Conservation (phyloP, 2,888 invertebrate genomes). For the Lasioglossum leucozonium region DNA sequence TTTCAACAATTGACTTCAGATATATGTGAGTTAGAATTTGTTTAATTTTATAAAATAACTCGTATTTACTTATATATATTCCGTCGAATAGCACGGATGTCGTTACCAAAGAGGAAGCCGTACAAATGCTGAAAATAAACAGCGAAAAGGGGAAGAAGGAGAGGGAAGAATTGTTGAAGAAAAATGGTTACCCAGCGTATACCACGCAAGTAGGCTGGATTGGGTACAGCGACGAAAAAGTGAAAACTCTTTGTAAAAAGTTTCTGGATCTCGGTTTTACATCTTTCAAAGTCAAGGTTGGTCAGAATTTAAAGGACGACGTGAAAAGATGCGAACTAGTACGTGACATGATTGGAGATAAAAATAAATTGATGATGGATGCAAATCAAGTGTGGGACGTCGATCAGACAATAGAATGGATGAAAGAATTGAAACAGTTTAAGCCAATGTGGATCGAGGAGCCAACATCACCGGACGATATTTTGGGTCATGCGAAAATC, state of each 20-base stretch:
- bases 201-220: constrained; percentile 96
- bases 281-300: constrained; percentile 96
- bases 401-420: constrained; percentile 92
- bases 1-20: constrained; percentile 95
- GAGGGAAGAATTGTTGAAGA: constrained; percentile 87
- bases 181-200: constrained; percentile 93
- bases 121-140: constrained; percentile 88
- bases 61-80: background rate
- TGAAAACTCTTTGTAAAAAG: constrained; percentile 89
- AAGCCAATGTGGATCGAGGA: constrained; percentile 96
- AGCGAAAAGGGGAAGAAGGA: constrained; percentile 87
- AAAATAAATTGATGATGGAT: constrained; percentile 93
- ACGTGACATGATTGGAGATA: constrained; percentile 90
- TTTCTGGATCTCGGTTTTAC: constrained; percentile 91
- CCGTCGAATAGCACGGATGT: constrained; percentile 91
- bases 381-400: constrained; percentile 97
- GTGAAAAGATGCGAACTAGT: constrained; percentile 90
- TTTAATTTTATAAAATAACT: background rate
- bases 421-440: constrained; percentile 90
- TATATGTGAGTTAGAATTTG: constrained; percentile 85
- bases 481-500: constrained; percentile 93
- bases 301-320: constrained; percentile 91
- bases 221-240: constrained; percentile 92
- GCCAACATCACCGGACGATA: constrained; percentile 96
- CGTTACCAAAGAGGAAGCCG: constrained; percentile 92